Conservation (phyloP, 2,888 invertebrate species). For the Andrena chrysosceles region DNA sequence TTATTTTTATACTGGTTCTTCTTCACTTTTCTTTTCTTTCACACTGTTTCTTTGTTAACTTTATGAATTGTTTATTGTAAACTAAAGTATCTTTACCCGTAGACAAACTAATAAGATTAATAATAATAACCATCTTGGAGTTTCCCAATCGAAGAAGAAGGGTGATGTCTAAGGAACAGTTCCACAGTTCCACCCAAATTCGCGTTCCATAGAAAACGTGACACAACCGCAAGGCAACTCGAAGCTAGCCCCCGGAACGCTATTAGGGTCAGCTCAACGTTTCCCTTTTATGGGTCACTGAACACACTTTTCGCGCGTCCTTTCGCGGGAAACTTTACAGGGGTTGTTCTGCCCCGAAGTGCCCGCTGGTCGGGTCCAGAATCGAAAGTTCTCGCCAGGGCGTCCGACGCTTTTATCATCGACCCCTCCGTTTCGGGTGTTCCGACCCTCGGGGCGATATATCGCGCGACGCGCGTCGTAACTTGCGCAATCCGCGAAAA, state of each 20-base stretch:
- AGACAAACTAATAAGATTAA: too few relatives aligned
- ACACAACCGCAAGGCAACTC: background rate
- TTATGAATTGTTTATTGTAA: too few relatives aligned
- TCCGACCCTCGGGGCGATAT: constrained; percentile 33
- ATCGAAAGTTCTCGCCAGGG: background rate
- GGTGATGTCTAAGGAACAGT: too few relatives aligned
- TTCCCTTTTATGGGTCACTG: background rate
- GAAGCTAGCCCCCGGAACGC: background rate
- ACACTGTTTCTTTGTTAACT: too few relatives aligned
- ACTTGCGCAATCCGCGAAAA: constrained; percentile 50
- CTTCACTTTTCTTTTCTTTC: too few relatives aligned
- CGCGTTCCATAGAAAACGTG: background rate
- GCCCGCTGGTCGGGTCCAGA: background rate
- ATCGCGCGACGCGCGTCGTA: constrained; percentile 31
- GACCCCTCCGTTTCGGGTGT: constrained; percentile 21
- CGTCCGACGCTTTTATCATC: constrained; percentile 50
- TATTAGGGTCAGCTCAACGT: constrained; percentile 18
- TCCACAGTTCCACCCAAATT: too few relatives aligned
- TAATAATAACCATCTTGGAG: too few relatives aligned
- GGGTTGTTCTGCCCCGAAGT: background rate
- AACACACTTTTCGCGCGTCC: constrained; percentile 20
- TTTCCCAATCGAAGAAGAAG: too few relatives aligned
- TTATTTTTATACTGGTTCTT: too few relatives aligned
- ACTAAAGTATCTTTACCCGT: too few relatives aligned
- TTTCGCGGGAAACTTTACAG: background rate